These are phyloP conservation scores for Harpalus rubripes DNA, from an alignment of 2,888 invertebrate genomes.

Conservation along the genomic window DNA sequence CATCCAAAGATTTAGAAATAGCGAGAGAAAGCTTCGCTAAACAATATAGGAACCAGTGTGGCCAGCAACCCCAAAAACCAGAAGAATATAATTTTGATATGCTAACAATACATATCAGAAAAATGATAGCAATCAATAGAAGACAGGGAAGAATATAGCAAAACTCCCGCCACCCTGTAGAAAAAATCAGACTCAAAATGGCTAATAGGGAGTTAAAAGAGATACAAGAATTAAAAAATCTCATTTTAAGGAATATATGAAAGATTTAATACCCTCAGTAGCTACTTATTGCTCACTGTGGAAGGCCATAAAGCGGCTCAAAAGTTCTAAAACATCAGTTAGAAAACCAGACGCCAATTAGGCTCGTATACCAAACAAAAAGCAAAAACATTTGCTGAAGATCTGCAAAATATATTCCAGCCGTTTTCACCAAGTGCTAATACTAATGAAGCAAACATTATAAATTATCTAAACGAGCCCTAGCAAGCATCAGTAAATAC, in stretches of 20 bases:
- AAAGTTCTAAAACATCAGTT: neutral
- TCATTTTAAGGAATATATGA: slow-evolving; percentile 15
- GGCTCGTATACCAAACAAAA: neutral
- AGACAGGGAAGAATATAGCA: slow-evolving; percentile 31
- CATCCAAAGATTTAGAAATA: neutral
- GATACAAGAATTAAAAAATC: neutral
- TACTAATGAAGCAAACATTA: too few relatives aligned
- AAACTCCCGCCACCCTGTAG: slow-evolving; percentile 22
- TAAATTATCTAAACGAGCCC: neutral
- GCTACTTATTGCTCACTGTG: slow-evolving; percentile 17
- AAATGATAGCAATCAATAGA: slow-evolving; percentile 22
- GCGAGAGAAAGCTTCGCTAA: neutral
- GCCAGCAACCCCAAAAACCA: too few relatives aligned
- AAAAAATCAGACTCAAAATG: slow-evolving; percentile 13
- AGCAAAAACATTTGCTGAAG: neutral
- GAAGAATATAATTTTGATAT: neutral
- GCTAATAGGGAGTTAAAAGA: slow-evolving; percentile 22
- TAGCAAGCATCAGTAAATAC: neutral
- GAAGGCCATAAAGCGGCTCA: neutral
- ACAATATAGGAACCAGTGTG: neutral
- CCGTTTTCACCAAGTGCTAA: too few relatives aligned
- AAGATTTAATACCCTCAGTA: neutral
- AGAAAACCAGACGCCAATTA: neutral
- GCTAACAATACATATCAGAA: slow-evolving; percentile 6
- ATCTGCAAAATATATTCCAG: neutral